Percentiles rank a stretch among this genome's conserved stretches.
Evolutionary conservation across 2,888 invertebrate genomes (phyloP).

Genomic region (Andrena bicolor): DNA sequence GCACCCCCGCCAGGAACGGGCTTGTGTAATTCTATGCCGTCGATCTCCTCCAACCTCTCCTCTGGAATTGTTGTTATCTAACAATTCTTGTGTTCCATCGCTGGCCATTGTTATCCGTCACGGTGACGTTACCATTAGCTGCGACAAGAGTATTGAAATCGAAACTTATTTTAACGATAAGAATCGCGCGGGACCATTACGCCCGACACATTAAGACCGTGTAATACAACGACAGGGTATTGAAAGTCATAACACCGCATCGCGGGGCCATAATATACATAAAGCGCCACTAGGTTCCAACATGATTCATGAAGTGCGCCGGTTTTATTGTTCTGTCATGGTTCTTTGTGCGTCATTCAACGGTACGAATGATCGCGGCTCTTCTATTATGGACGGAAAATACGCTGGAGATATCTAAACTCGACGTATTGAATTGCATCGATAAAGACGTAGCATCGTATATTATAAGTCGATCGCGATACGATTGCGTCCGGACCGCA

Average conservation of each 20-base stretch:
- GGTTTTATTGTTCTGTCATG: slow-evolving; percentile 60
- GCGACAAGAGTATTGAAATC: slow-evolving; percentile 6
- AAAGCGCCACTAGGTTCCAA: slow-evolving; percentile 36
- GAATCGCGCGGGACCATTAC: slow-evolving; percentile 21
- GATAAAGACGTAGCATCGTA: slow-evolving; percentile 36
- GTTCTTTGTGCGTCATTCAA: slow-evolving; percentile 46
- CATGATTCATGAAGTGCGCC: slow-evolving; percentile 48
- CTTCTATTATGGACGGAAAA: slow-evolving; percentile 24
- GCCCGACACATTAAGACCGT: neutral
- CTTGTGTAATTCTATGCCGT: neutral
- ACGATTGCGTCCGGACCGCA: slow-evolving; percentile 17
- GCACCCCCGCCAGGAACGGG: too few relatives aligned
- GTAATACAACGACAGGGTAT: slow-evolving; percentile 7
- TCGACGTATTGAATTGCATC: slow-evolving; percentile 13
- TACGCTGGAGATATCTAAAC: slow-evolving; percentile 45
- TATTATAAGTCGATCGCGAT: slow-evolving; percentile 34
- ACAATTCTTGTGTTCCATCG: neutral
- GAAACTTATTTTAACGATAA: slow-evolving; percentile 13
- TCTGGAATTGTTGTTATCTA: neutral
- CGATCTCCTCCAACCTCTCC: neutral
- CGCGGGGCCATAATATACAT: slow-evolving; percentile 30
- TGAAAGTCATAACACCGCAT: slow-evolving; percentile 41
- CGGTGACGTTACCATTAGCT: slow-evolving; percentile 8
- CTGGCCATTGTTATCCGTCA: neutral
- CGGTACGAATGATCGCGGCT: slow-evolving; percentile 43